These are phyloP conservation scores for Cryptomyrus ogoouensis DNA, from an alignment of 2,113 vertebrate species.

Conservation along the genomic window DNA sequence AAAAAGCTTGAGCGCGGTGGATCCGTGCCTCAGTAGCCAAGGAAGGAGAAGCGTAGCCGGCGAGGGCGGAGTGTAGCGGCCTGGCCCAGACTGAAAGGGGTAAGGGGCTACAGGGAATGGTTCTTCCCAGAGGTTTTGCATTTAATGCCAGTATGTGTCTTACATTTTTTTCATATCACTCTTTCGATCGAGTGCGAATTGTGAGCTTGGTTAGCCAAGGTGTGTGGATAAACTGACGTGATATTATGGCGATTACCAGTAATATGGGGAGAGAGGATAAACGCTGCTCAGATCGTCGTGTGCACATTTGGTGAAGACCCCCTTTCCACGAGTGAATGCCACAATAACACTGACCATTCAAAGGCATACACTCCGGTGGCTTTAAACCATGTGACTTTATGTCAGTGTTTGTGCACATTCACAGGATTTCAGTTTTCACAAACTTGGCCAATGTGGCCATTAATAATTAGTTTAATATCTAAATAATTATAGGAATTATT, in stretches of 20 bases:
- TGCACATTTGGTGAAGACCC: background rate
- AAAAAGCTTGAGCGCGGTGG: background rate
- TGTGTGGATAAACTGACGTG: background rate
- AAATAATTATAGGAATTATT: background rate
- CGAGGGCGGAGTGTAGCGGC: constrained; percentile 11
- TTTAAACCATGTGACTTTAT: background rate
- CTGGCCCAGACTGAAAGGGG: constrained; percentile 18
- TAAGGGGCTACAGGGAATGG: constrained; percentile 8
- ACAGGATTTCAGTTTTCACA: background rate
- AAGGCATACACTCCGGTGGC: background rate
- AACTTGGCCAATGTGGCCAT: background rate
- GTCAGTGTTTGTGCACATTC: background rate
- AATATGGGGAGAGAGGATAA: background rate
- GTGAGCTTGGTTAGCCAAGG: background rate
- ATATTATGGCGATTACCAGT: background rate
- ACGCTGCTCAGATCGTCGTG: background rate
- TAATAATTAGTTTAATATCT: background rate
- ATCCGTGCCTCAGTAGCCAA: background rate
- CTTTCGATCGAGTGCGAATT: background rate
- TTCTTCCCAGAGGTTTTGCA: background rate
- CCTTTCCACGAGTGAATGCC: background rate
- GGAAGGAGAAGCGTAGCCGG: constrained; percentile 3
- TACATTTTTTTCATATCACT: background rate
- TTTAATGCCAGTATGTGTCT: background rate
- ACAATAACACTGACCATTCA: background rate